Evolutionary conservation across 2,888 invertebrate species (phyloP), one percentile per base, ranked within the genome.

Genomic region (Euplagia quadripunctaria): DNA sequence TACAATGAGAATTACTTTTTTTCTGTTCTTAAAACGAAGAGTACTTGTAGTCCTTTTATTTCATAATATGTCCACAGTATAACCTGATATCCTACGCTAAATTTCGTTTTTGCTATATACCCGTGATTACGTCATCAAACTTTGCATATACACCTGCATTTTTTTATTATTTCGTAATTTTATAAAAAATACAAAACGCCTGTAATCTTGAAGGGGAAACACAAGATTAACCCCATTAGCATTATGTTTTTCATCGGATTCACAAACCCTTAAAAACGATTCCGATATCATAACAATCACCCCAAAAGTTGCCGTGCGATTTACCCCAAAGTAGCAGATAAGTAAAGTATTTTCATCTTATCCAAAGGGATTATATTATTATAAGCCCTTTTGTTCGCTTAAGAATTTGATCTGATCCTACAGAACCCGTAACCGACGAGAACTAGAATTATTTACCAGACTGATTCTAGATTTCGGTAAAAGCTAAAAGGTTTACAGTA

Each of bases 341-440:
- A 72, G 72, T 68, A 58, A 49, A 58, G 49, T 46, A 63, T 63
- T 51, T 52, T 51, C 42, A 68, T 67, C 42, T 43, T n/a, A 67
- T 67, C 63, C 63, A 20, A 17, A 68, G 51, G 17, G 63, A 68
- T 71, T 67, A 63, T 68, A 52, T 72, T 71, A 67, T 42, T 51
- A 68, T 68, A 72, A 67, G 43, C 63, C 49, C 67, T 63, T 63
- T 52, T 68, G 63, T 72, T 63, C 63, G 58, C 41, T 41, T 31
- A 46, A 46, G 49, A 51, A 67, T 58, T 66, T 61, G 42, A 58
- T 71, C 58, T 61, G n/a, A 70, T 70, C 16, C 51, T 31, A 66
- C 17, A 66, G 14, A 31, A 41, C 14, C 58, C 8, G 49, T n/a
- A 16, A 64, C 51, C 49, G 11, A 9, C 58, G 16, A 20, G 49